phyloP scores from a whole-genome alignment of 2,797 vertebrate species.

The Protosalanx chinensis region DNA sequence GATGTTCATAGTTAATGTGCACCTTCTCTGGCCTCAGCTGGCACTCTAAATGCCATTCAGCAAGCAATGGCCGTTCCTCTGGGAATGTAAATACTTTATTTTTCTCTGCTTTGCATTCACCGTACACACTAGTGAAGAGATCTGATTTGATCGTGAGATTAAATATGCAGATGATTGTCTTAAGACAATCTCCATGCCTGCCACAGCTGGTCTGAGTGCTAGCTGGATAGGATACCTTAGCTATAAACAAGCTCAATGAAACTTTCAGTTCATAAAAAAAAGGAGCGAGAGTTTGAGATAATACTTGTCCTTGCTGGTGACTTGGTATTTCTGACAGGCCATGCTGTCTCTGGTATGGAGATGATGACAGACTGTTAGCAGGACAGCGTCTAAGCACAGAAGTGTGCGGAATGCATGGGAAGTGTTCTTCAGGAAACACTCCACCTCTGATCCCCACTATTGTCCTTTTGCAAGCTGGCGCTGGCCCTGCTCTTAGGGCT shows the following conservation, averaged over 20 bases:
- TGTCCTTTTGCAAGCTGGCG: slow-evolving; percentile 12
- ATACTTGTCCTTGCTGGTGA: background rate
- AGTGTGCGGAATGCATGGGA: background rate
- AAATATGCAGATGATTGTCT: slow-evolving; percentile 30
- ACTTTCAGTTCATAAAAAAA: too few species aligned
- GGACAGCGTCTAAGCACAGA: background rate
- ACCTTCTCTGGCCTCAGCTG: background rate
- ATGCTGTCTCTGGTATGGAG: background rate
- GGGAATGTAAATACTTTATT: slow-evolving; percentile 50
- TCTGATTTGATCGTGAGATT: slow-evolving; percentile 10
- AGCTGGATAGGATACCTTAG: too few species aligned
- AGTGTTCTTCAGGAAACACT: background rate
- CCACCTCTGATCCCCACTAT: slow-evolving; percentile 25
- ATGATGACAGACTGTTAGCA: background rate
- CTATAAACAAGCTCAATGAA: too few species aligned
- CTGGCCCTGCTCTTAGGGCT: too few species aligned
- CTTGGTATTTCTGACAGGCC: background rate
- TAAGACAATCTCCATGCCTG: slow-evolving; percentile 23
- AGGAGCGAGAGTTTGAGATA: background rate
- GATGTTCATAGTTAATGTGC: background rate
- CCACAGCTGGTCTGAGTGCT: background rate
- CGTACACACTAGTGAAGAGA: slow-evolving; percentile 36
- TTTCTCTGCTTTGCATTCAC: slow-evolving; percentile 45
- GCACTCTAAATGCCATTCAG: slow-evolving; percentile 27
- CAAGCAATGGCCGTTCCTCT: slow-evolving; percentile 30